Base-by-base conservation (phyloP, 1,140 invertebrate species). In the Bombus balteatus region DNA sequence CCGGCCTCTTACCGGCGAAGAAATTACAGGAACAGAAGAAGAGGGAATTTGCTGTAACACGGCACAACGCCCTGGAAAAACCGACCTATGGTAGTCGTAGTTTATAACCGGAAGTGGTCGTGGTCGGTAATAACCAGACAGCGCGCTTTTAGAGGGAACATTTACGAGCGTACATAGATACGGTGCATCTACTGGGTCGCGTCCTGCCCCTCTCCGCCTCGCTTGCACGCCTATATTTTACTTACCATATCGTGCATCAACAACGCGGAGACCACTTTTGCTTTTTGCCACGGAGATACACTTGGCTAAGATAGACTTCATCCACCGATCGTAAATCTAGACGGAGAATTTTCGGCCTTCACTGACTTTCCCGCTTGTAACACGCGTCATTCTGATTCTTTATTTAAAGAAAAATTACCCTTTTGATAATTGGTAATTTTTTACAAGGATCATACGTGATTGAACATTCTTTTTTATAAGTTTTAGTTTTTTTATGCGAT, bases 61-160 rank as follows among this genome's bases (percentile, higher is more conserved):
- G n/a, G 32, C 18, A 39, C 53, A 85, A 85, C 77, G 83, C 62
- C 18, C 68, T 73, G 76, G 68, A 80, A 85, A 79, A 85, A 80
- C 77, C 77, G 41, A 81, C 15, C 70, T 34, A 15, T 18, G 15
- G 39, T 41, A n/a, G 70, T n/a, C 32, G 81, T 84, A 84, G 81
- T 79, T 87, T 83, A 84, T 68, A 83, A 84, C 81, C 70, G 82
- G 75, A 87, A 87, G 82, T 87, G 59, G 86, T 87, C 43, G 75
- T n/a, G 86, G 81, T 59, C 47, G 86, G 82, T 84, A 78, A 84
- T 79, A 70, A 87, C 59, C 86, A 87, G 81, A 87, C 86, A 83
- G 82, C 32, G 73, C 43, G 59, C 86, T 84, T 84, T 87, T 73
- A 87, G 74, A 74, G 68, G 13, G 41, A 70, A 53, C 75, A 78